Percentiles rank a stretch among this genome's conserved stretches.
phyloP scores from a whole-genome alignment of 2,113 vertebrate species.

The Xiphophorus maculatus region DNA sequence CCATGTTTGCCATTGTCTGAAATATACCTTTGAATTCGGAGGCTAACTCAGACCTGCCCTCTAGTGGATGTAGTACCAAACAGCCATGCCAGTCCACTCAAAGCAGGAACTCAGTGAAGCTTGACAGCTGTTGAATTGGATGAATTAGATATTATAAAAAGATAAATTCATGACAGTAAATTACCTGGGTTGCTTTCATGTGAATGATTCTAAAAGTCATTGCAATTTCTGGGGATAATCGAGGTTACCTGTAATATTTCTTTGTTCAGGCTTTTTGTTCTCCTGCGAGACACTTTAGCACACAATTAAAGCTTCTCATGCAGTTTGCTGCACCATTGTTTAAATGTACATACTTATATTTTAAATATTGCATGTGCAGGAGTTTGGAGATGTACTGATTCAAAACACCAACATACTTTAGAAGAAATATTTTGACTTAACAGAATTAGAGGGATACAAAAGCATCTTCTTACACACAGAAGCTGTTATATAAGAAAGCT shows the following conservation, averaged over 20 bases:
- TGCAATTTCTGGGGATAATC: neutral
- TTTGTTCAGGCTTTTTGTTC: neutral
- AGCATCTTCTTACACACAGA: neutral
- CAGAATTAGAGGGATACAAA: neutral
- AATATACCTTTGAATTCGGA: too few species aligned
- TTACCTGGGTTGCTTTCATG: neutral
- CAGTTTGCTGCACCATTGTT: neutral
- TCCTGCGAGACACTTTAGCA: neutral
- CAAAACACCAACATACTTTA: neutral
- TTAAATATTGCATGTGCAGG: neutral
- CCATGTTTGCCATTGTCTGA: too few species aligned
- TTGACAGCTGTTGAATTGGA: too few species aligned
- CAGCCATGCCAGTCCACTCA: too few species aligned
- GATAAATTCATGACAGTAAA: neutral
- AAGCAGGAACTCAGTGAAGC: too few species aligned
- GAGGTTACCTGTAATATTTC: neutral
- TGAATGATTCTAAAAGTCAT: neutral
- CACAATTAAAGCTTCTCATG: neutral
- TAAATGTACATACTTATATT: neutral
- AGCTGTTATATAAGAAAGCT: neutral
- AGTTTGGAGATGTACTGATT: neutral
- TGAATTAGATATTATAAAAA: neutral
- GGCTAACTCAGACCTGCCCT: too few species aligned
- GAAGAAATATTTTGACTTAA: neutral
- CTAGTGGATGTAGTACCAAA: too few species aligned